Percentiles rank a stretch among this genome's conserved stretches.
These are phyloP conservation scores for Drosophila fungiperda DNA, from an alignment of 2,888 invertebrate species.

Conservation along the genomic window DNA sequence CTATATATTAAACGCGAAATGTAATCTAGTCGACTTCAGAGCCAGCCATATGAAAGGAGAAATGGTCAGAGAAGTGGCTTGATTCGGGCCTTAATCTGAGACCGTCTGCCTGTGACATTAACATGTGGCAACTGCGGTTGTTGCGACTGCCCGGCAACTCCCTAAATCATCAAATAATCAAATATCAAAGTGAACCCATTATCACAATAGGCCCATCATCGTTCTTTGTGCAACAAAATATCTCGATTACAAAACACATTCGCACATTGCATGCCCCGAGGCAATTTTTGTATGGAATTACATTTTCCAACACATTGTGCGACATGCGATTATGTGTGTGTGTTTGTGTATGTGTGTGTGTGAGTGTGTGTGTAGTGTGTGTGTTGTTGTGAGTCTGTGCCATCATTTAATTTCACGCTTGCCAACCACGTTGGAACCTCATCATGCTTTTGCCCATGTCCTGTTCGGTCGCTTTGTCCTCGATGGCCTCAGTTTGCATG, in stretches of 20 bases:
- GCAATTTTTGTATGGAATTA: constrained; percentile 17
- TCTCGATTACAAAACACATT: not conserved
- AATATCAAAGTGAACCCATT: constrained; percentile 5
- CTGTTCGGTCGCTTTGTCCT: not conserved
- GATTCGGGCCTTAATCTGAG: constrained; percentile 9
- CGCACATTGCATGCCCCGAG: not conserved
- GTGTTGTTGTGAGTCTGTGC: constrained; percentile 8
- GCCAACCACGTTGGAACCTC: constrained; percentile 29
- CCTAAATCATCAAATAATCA: constrained; percentile 9
- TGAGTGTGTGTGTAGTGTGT: constrained; percentile 12
- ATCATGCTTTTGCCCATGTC: not conserved
- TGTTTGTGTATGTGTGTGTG: constrained; percentile 9
- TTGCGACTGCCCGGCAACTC: constrained; percentile 39
- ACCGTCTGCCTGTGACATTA: constrained; percentile 31
- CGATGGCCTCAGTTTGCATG: constrained; percentile 5
- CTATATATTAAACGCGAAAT: not conserved
- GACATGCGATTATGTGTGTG: constrained; percentile 16
- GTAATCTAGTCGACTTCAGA: not conserved
- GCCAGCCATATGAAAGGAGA: not conserved
- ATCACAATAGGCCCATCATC: constrained; percentile 27
- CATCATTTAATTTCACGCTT: constrained; percentile 63
- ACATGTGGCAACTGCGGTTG: constrained; percentile 44
- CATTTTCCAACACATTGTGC: constrained; percentile 33
- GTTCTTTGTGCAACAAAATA: not conserved
- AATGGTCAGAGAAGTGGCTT: not conserved